These are phyloP conservation scores for Zapus hudsonius DNA, from an alignment of 2,113 vertebrate species.

Conservation along the genomic window DNA sequence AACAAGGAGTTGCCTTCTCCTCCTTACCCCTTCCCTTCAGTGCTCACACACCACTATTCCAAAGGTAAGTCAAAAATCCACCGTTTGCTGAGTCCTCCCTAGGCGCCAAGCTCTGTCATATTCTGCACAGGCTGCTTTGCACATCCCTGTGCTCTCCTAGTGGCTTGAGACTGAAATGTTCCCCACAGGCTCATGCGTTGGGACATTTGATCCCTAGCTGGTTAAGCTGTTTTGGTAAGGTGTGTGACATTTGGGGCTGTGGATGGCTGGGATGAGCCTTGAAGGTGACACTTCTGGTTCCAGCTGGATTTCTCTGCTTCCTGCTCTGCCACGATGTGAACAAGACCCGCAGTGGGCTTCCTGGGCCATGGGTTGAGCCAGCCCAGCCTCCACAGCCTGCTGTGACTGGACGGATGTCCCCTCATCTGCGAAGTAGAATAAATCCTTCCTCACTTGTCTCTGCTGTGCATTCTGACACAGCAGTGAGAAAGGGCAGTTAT, in stretches of 20 bases:
- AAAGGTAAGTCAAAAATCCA: background rate
- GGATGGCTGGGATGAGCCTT: background rate
- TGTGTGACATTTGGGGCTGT: background rate
- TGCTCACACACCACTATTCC: background rate
- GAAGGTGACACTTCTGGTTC: background rate
- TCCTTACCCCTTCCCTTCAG: background rate
- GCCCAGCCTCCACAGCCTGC: background rate
- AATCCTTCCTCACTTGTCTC: background rate
- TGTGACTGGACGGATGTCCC: too few relatives aligned
- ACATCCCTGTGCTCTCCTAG: background rate
- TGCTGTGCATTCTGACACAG: background rate
- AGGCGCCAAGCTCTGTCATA: background rate
- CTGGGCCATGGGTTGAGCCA: fast-evolving
- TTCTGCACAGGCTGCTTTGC: fast-evolving
- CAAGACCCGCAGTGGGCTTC: background rate
- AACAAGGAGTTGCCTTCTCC: background rate
- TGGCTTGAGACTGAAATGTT: background rate
- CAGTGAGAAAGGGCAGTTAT: too few relatives aligned
- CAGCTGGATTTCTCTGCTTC: background rate
- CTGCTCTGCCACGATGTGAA: background rate
- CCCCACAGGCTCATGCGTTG: background rate
- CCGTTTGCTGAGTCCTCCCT: background rate
- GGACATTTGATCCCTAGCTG: background rate
- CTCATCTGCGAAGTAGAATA: background rate
- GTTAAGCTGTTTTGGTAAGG: background rate